phyloP scores from a whole-genome alignment of 2,113 vertebrate genomes.

The Cheilinus undulatus region DNA sequence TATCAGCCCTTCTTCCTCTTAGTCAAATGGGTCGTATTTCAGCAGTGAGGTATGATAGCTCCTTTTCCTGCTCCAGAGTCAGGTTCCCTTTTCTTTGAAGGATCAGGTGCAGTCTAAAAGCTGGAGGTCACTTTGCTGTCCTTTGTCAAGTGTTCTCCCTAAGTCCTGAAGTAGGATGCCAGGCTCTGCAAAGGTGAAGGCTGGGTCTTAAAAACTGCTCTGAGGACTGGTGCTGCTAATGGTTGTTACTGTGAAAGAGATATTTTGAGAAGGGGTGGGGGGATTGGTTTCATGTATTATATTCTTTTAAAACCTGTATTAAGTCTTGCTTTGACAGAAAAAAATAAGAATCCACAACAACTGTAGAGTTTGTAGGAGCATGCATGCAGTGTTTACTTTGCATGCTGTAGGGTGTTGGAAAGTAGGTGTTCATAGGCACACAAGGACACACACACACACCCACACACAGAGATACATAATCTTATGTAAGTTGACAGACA shows the following conservation, averaged over 20 bases:
- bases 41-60: constrained; percentile 31
- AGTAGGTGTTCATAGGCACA: constrained; percentile 28
- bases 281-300: constrained; percentile 50
- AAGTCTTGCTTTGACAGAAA: constrained; percentile 40
- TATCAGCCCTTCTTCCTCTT: constrained; percentile 21
- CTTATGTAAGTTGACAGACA: constrained; percentile 50
- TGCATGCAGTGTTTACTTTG: constrained; percentile 44
- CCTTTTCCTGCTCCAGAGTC: constrained; percentile 52
- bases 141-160: constrained; percentile 42
- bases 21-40: constrained; percentile 45
- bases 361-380: constrained; percentile 23
- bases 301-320: constrained; percentile 52
- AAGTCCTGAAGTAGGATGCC: constrained; percentile 14
- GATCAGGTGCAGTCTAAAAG: constrained; percentile 48
- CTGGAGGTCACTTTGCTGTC: constrained; percentile 39
- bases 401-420: constrained; percentile 44
- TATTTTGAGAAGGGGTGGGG: neutral
- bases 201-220: constrained; percentile 17
- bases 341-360: constrained; percentile 57
- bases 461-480: constrained; percentile 23
- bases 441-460: constrained; percentile 26
- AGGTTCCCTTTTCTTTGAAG: constrained; percentile 54
- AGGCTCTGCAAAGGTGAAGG: constrained; percentile 12
- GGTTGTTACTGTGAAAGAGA: constrained; percentile 1
- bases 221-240: constrained; percentile 38